Percentiles rank a stretch among this genome's conserved stretches.
Evolutionary conservation across 2,113 vertebrate species (phyloP).

Genomic region (Anser cygnoides): DNA sequence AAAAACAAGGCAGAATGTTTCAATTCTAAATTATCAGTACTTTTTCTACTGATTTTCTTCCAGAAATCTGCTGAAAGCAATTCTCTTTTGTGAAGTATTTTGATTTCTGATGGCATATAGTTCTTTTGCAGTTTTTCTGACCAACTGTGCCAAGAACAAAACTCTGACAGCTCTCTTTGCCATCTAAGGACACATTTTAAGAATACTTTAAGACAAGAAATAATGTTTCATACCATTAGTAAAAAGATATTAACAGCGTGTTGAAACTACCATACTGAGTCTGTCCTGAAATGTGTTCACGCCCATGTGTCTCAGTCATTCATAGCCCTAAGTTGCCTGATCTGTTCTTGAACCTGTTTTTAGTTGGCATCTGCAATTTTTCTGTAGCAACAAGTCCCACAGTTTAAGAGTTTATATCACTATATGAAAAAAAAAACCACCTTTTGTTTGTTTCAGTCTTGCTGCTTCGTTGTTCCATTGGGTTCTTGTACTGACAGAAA

Average conservation of each 20-base stretch:
- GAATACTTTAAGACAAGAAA: neutral
- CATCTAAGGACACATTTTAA: neutral
- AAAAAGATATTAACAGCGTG: neutral
- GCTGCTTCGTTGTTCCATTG: neutral
- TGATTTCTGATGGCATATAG: neutral
- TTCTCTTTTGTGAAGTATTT: neutral
- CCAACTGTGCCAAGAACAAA: neutral
- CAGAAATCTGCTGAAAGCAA: neutral
- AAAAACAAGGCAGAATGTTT: neutral
- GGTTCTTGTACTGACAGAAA: neutral
- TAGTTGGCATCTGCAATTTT: neutral
- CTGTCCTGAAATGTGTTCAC: neutral
- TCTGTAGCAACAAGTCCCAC: neutral
- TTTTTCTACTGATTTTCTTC: neutral
- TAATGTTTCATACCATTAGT: neutral
- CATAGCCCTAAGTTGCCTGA: neutral
- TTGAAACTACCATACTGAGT: neutral
- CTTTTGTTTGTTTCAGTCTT: neutral
- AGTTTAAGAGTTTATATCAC: neutral
- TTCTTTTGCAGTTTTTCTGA: neutral
- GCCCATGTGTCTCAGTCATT: neutral
- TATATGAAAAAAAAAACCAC: neutral
- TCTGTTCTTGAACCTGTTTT: neutral
- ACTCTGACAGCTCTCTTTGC: neutral
- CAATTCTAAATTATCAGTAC: neutral